These are phyloP conservation scores for Dipodomys merriami DNA, from an alignment of 2,113 vertebrate genomes.

Conservation along the genomic window DNA sequence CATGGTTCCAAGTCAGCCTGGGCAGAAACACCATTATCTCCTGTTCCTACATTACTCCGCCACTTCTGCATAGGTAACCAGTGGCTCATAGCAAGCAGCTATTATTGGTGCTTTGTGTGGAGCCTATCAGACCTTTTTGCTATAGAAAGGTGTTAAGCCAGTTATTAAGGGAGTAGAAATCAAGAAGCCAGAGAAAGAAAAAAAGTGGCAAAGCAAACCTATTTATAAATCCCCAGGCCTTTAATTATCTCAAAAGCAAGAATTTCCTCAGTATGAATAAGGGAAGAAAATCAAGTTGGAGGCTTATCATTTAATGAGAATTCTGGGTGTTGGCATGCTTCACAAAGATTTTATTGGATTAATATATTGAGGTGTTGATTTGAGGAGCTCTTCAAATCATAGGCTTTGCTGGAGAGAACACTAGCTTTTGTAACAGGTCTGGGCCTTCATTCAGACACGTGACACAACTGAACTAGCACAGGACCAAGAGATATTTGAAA, in stretches of 20 bases:
- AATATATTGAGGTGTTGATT: constrained; percentile 2
- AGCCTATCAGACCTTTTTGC: constrained; percentile 54
- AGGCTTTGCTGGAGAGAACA: constrained; percentile 36
- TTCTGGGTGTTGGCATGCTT: not conserved
- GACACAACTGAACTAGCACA: not conserved
- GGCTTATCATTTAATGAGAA: constrained; percentile 60
- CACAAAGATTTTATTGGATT: constrained; percentile 21
- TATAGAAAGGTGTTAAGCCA: constrained; percentile 59
- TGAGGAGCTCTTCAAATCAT: constrained; percentile 33
- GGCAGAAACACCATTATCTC: not conserved
- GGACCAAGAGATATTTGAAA: not conserved
- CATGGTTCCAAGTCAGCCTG: too few species aligned
- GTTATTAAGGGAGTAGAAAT: constrained; percentile 65
- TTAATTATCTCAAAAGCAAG: constrained; percentile 64
- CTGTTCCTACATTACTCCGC: not conserved
- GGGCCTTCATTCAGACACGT: constrained; percentile 51
- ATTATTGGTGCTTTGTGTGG: not conserved
- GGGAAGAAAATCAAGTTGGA: constrained; percentile 29
- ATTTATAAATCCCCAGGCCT: constrained; percentile 50
- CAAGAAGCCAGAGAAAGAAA: constrained; percentile 53
- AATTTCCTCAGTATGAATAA: constrained; percentile 48
- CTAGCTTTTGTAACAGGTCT: not conserved
- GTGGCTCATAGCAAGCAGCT: constrained; percentile 51
- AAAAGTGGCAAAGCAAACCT: constrained; percentile 52
- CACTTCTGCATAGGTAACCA: constrained; percentile 14